These are phyloP conservation scores for Adineta ricciae DNA, from an alignment of 2,888 invertebrate genomes.

Conservation along the genomic window DNA sequence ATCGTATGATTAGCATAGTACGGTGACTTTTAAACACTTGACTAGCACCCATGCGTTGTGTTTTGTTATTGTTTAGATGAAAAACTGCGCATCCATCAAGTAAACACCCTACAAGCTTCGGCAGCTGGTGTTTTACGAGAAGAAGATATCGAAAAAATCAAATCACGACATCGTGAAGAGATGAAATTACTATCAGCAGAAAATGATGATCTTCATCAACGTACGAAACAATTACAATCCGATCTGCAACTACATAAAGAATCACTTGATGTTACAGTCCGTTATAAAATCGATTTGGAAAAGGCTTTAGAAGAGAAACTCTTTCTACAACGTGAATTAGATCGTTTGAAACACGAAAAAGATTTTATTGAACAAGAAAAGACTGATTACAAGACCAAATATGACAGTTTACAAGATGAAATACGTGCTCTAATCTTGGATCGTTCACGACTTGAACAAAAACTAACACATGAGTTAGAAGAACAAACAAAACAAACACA, in stretches of 20 bases:
- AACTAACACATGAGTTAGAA: background rate
- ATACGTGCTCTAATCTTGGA: background rate
- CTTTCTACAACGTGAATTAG: background rate
- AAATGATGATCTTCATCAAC: constrained; percentile 19
- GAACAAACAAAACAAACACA: constrained; percentile 2
- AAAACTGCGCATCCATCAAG: background rate
- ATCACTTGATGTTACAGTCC: constrained; percentile 4
- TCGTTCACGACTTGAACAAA: background rate
- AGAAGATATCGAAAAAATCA: constrained; percentile 19
- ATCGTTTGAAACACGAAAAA: constrained; percentile 14
- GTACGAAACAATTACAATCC: constrained; percentile 17
- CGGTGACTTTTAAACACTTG: no score
- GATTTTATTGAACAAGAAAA: constrained; percentile 19
- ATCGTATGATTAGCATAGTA: background rate
- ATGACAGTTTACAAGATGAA: constrained; percentile 17
- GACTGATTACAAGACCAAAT: background rate
- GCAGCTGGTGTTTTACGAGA: background rate
- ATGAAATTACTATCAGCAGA: constrained; percentile 18
- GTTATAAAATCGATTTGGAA: constrained; percentile 22
- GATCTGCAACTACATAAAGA: constrained; percentile 16
- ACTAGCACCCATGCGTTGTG: no score
- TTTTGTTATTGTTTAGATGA: background rate
- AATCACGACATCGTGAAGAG: constrained; percentile 12
- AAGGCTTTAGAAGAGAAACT: constrained; percentile 8
- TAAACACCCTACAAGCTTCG: background rate